Evolutionary conservation across 2,888 invertebrate genomes (phyloP).

Genomic region (Heliconius sara): DNA sequence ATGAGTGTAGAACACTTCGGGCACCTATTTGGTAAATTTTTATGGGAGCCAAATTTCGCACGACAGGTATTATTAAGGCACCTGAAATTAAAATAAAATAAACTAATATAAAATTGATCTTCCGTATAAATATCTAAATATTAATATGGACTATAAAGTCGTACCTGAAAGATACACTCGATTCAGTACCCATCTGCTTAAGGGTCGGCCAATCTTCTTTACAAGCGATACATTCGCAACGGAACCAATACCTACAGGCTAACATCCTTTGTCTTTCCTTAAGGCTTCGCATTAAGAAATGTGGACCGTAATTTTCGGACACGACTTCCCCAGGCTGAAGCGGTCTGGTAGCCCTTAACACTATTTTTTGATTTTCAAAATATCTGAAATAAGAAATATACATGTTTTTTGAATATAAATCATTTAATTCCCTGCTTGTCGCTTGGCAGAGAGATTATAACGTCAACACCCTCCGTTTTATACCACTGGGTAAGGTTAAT

Average conservation of each 20-base stretch:
- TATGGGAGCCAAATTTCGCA: slow-evolving; percentile 61
- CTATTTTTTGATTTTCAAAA: slow-evolving; percentile 89
- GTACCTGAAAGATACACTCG: slow-evolving; percentile 73
- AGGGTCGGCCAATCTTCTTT: slow-evolving; percentile 89
- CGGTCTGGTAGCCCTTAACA: slow-evolving; percentile 87
- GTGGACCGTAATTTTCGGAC: slow-evolving; percentile 93
- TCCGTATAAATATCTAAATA: background rate
- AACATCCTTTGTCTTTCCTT: slow-evolving; percentile 85
- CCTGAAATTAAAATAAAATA: slow-evolving; percentile 52
- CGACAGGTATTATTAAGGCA: slow-evolving; percentile 67
- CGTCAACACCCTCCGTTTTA: too few relatives aligned
- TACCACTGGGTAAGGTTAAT: background rate
- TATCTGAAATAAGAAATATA: slow-evolving; percentile 77
- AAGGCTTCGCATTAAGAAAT: slow-evolving; percentile 84
- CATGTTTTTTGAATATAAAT: too few relatives aligned
- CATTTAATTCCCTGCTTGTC: too few relatives aligned
- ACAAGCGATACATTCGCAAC: slow-evolving; percentile 89
- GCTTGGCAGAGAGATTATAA: too few relatives aligned
- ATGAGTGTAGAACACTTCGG: slow-evolving; percentile 62
- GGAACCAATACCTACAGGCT: slow-evolving; percentile 90
- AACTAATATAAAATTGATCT: background rate
- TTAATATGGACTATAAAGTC: too few relatives aligned
- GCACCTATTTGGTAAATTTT: slow-evolving; percentile 62
- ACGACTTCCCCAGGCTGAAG: slow-evolving; percentile 87
- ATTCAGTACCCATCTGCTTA: slow-evolving; percentile 82